Conservation (phyloP, 2,113 vertebrate genomes). For the Urocolius indicus region DNA sequence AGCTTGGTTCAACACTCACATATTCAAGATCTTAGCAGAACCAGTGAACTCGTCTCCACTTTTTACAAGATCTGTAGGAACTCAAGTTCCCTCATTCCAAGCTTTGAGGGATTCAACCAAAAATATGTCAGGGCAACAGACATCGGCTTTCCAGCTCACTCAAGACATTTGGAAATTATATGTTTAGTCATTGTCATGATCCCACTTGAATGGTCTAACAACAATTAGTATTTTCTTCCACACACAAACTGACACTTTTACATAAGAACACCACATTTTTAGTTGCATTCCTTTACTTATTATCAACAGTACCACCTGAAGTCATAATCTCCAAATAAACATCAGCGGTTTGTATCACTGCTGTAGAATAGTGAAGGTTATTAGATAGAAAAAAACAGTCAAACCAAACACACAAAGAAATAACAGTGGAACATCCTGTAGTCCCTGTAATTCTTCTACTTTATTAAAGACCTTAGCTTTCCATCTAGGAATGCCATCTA, state of each 20-base stretch:
- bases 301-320: neutral
- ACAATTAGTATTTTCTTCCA: neutral
- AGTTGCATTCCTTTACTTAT: neutral
- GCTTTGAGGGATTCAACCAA: neutral
- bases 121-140: neutral
- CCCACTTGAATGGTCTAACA: neutral
- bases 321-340: neutral
- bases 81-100: neutral
- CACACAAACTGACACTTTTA: neutral
- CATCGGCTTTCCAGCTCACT: neutral
- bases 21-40: neutral
- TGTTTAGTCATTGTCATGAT: neutral
- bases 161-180: neutral
- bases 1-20: neutral
- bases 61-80: neutral
- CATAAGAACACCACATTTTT: neutral
- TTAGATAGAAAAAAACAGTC: neutral
- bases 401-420: neutral
- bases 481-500: neutral
- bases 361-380: neutral
- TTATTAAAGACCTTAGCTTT: neutral
- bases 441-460: neutral
- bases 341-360: neutral
- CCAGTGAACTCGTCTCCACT: neutral
- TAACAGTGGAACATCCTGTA: neutral